Evolutionary conservation across 2,797 vertebrate species (phyloP).

Genomic region (Sciurus vulgaris): DNA sequence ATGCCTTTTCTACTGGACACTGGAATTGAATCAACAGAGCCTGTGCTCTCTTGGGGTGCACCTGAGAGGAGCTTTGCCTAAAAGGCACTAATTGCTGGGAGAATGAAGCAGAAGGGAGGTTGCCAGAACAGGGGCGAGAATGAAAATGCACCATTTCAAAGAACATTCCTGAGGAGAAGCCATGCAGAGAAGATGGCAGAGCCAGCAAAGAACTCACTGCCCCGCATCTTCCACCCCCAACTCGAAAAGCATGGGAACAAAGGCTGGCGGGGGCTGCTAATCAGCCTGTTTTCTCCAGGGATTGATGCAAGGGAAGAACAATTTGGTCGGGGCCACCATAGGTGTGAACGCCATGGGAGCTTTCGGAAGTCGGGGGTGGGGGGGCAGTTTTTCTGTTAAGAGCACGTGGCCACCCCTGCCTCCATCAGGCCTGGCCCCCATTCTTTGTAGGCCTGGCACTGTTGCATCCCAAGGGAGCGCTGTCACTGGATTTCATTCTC

Average conservation of each 20-base stretch:
- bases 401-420: neutral
- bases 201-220: slow-evolving; percentile 47
- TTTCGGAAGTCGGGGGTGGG: neutral
- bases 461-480: neutral
- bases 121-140: neutral
- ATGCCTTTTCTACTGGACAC: neutral
- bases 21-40: neutral
- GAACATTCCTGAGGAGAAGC: slow-evolving; percentile 62
- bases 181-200: slow-evolving; percentile 51
- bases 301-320: slow-evolving; percentile 64
- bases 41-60: neutral
- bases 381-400: slow-evolving; percentile 3
- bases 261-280: neutral
- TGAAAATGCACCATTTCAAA: slow-evolving; percentile 27
- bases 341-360: slow-evolving; percentile 29
- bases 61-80: neutral
- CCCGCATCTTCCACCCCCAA: neutral
- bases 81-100: slow-evolving; percentile 2
- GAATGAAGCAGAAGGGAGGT: slow-evolving; percentile 12
- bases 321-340: slow-evolving; percentile 40
- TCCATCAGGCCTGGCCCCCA: neutral
- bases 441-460: slow-evolving; percentile 22
- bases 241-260: slow-evolving; percentile 42
- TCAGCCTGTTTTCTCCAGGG: slow-evolving; percentile 46
- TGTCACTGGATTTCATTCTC: slow-evolving; percentile 59